Base-by-base conservation (phyloP, 2,888 invertebrate species). In the Trichogramma evanescens region DNA sequence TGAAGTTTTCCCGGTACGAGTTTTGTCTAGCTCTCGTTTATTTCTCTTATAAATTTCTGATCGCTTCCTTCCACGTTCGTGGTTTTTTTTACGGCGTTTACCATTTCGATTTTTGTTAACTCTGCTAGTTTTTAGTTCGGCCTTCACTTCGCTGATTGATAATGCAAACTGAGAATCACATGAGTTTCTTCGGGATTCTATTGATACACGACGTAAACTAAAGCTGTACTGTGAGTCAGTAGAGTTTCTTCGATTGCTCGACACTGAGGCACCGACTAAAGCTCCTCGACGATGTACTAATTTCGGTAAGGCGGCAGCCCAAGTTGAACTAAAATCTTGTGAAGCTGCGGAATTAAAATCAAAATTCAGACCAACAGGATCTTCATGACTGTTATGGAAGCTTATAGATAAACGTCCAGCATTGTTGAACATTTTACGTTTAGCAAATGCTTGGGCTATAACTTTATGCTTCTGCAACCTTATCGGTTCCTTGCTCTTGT, bases 301-400 rank as follows among this genome's bases (percentile, higher is more conserved):
- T 66, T 92, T 88, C 0, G 95, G 95, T 65, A 96, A 80, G 66
- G 93, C 92, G 57, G 91, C 92, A 48, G 92, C 93, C 92, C 94
- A 95, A 0, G 93, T 91, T 1, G 95, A 93, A 59, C 93, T 93
- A 56, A 95, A 83, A 70, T 93, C 92, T 66, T 89, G 89, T 62
- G 91, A 90, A 56, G 87, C 89, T 7, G 85, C 85, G 53, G 88
- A 88, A 72, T 89, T 89, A 53, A 88, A 70, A 70, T 87, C 87
- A 66, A 88, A 87, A 69, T 87, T 85, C 48, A 92, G 79, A 3
- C 91, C 92, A 7, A 95, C 89, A 7, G 96, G 96, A 81, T 96
- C 96, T 65, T 92, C 91, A 68, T 93, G 89, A 4, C 89, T 87
- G 66, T 91, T 91, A 64, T 89, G 89, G 66, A 94, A 87, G 66